Percentiles rank a stretch among this genome's conserved stretches.
These are phyloP conservation scores for Autographa pulchrina DNA, from an alignment of 2,888 invertebrate species.

Conservation along the genomic window DNA sequence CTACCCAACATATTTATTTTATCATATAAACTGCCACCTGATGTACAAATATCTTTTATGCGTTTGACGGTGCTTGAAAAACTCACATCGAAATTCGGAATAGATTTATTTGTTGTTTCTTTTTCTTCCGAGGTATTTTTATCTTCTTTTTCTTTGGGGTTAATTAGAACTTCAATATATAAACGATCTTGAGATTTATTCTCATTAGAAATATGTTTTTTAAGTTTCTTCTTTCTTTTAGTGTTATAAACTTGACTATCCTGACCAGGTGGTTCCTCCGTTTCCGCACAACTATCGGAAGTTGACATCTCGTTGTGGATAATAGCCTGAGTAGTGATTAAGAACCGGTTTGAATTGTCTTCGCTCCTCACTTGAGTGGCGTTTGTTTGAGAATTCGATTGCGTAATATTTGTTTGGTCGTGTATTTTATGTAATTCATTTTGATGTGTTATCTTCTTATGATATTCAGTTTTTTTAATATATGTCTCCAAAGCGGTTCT, in stretches of 20 bases:
- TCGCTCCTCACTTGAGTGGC: background rate
- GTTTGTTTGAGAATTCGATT: background rate
- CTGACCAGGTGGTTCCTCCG: too few species aligned
- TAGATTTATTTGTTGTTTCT: background rate
- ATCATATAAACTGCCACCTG: background rate
- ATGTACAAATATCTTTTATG: background rate
- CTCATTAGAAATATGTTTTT: background rate
- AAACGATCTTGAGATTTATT: background rate
- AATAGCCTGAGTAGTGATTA: background rate
- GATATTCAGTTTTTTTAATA: background rate
- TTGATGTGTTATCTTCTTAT: background rate
- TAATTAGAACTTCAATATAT: background rate
- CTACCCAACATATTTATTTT: background rate
- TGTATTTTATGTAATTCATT: background rate
- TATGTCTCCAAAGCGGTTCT: too few species aligned
- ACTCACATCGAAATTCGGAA: background rate
- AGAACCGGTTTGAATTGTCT: background rate
- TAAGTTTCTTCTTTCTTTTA: background rate
- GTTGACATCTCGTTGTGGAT: background rate
- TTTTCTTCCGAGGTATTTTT: background rate
- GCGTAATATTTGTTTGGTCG: background rate
- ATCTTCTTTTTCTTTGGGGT: background rate
- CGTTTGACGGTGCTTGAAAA: background rate
- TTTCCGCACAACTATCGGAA: too few species aligned
- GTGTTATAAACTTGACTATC: too few species aligned